Conservation (phyloP, 2,797 vertebrate species). For the Amblyraja radiata region DNA sequence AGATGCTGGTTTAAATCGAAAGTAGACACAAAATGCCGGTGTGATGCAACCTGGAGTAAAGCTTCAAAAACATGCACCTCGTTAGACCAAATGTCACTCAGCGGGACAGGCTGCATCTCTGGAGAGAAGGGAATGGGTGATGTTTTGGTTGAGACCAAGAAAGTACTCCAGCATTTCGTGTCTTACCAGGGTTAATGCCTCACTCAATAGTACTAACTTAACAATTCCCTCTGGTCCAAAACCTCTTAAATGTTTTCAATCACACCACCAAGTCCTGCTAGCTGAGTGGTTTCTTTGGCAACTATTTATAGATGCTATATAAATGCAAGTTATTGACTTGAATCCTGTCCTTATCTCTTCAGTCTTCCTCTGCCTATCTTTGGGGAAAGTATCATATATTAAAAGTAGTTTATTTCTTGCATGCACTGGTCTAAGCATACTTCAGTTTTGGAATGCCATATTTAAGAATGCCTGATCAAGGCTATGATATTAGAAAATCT, state of each 20-base stretch:
- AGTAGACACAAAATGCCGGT: too few relatives aligned
- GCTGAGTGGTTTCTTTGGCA: not conserved
- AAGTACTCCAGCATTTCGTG: too few relatives aligned
- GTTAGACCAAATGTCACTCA: not conserved
- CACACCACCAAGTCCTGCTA: not conserved
- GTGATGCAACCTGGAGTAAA: too few relatives aligned
- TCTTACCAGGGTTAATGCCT: too few relatives aligned
- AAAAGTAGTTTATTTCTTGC: not conserved
- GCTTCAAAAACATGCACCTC: not conserved
- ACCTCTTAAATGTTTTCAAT: not conserved
- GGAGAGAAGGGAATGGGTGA: too few relatives aligned
- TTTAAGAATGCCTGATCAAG: not conserved
- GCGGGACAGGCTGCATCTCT: too few relatives aligned
- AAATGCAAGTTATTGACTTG: not conserved
- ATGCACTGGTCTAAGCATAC: not conserved
- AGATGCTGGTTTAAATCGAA: too few relatives aligned
- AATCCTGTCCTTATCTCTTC: not conserved
- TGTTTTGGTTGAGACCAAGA: too few relatives aligned
- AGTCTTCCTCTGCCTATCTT: not conserved
- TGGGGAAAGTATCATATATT: constrained; percentile 2
- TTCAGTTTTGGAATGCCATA: not conserved
- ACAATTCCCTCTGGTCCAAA: not conserved
- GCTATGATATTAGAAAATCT: constrained; percentile 21
- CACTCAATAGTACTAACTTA: not conserved
- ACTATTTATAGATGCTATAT: not conserved